Percentiles rank a stretch among this genome's conserved stretches.
phyloP scores from a whole-genome alignment of 2,888 invertebrate species.

The Euplexia lucipara region DNA sequence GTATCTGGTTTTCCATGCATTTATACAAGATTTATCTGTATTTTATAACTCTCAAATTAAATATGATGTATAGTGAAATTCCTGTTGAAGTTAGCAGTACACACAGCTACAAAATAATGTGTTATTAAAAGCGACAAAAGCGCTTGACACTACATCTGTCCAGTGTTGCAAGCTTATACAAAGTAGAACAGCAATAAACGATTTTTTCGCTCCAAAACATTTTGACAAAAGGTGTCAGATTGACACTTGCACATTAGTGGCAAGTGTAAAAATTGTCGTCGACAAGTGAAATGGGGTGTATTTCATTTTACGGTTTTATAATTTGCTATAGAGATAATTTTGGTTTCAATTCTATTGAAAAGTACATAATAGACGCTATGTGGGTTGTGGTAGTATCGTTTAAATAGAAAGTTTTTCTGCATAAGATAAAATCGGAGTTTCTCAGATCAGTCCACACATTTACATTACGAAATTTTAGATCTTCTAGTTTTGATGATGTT shows the following conservation, averaged over 20 bases:
- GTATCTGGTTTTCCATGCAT: too few species aligned
- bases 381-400: conserved; percentile 8
- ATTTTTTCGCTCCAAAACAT: conserved; percentile 83
- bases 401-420: background rate
- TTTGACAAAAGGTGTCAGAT: conserved; percentile 80
- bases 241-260: conserved; percentile 82
- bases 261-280: conserved; percentile 77
- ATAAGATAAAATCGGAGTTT: background rate
- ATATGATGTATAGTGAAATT: too few species aligned
- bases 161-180: conserved; percentile 54
- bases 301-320: conserved; percentile 63
- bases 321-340: conserved; percentile 56
- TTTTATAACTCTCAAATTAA: too few species aligned
- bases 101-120: too few species aligned
- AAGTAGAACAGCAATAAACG: conserved; percentile 76
- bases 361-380: conserved; percentile 14
- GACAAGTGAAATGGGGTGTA: conserved; percentile 70
- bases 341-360: conserved; percentile 50
- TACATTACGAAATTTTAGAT: background rate
- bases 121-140: conserved; percentile 50
- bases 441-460: background rate
- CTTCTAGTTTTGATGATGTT: too few species aligned
- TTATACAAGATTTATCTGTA: too few species aligned
- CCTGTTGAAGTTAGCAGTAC: too few species aligned
- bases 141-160: conserved; percentile 65